Conservation (phyloP, 2,113 vertebrate species). For the Cavia aperea region DNA sequence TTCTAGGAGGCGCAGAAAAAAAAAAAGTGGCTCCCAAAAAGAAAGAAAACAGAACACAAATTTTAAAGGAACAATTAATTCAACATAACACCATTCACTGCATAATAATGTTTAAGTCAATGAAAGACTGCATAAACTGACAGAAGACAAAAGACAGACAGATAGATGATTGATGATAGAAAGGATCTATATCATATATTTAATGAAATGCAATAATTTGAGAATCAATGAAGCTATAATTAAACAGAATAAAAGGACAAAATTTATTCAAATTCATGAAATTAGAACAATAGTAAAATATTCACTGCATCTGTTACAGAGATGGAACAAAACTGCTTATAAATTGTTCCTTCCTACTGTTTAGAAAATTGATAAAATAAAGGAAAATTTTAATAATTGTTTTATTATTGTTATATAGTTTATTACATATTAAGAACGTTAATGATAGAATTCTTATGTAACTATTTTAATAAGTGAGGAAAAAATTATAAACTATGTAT, state of each 20-base stretch:
- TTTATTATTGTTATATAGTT: not conserved
- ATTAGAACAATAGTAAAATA: not conserved
- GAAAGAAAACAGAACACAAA: not conserved
- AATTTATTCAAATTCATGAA: not conserved
- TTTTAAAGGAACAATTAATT: not conserved
- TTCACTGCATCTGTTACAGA: not conserved
- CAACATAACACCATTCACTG: not conserved
- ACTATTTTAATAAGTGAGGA: not conserved
- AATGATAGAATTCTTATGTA: not conserved
- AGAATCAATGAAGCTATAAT: not conserved
- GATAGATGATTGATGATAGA: not conserved
- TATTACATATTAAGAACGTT: not conserved
- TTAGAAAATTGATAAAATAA: not conserved
- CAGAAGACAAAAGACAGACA: not conserved
- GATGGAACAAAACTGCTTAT: not conserved
- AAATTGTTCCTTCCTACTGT: not conserved
- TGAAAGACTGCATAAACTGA: not conserved
- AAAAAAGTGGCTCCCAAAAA: not conserved
- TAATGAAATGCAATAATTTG: not conserved
- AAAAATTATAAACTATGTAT: not conserved
- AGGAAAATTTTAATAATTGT: not conserved
- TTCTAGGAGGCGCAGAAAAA: not conserved
- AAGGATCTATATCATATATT: not conserved
- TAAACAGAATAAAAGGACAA: not conserved
- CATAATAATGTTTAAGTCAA: not conserved